phyloP scores from a whole-genome alignment of 2,888 invertebrate species.

The Plebejus argus region DNA sequence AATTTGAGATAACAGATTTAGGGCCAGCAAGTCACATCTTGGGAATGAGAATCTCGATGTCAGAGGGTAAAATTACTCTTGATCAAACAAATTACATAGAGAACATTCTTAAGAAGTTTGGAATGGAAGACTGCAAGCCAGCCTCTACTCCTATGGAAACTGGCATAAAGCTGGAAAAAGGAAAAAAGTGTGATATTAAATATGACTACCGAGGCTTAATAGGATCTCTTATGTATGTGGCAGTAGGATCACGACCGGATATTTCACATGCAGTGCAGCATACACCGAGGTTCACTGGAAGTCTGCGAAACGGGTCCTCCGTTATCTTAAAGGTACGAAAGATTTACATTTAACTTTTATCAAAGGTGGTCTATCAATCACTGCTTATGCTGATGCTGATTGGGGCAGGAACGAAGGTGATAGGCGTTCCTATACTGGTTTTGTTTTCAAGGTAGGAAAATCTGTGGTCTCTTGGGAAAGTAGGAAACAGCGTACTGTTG shows the following conservation, averaged over 20 bases:
- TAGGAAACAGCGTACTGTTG: not conserved
- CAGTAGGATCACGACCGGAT: too few relatives aligned
- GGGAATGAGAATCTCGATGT: too few relatives aligned
- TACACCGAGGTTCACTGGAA: not conserved
- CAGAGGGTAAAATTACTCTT: not conserved
- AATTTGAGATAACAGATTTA: too few relatives aligned
- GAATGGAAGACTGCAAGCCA: not conserved
- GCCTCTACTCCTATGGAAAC: not conserved
- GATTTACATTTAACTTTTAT: not conserved
- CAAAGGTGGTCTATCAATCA: not conserved
- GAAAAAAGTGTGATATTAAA: not conserved
- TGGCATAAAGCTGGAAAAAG: not conserved
- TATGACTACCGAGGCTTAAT: too few relatives aligned
- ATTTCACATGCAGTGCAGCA: not conserved
- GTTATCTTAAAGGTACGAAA: not conserved
- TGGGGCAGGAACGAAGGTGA: not conserved
- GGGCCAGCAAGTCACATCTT: too few relatives aligned
- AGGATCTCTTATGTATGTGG: too few relatives aligned
- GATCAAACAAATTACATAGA: constrained; percentile 9
- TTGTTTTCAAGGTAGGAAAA: too few relatives aligned
- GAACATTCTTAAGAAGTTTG: not conserved
- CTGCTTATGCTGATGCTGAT: not conserved
- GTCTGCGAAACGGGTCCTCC: not conserved
- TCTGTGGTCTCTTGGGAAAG: not conserved
- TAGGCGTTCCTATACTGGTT: too few relatives aligned